Evolutionary conservation across 2,113 vertebrate genomes (phyloP).

Genomic region (Gadus chalcogrammus): DNA sequence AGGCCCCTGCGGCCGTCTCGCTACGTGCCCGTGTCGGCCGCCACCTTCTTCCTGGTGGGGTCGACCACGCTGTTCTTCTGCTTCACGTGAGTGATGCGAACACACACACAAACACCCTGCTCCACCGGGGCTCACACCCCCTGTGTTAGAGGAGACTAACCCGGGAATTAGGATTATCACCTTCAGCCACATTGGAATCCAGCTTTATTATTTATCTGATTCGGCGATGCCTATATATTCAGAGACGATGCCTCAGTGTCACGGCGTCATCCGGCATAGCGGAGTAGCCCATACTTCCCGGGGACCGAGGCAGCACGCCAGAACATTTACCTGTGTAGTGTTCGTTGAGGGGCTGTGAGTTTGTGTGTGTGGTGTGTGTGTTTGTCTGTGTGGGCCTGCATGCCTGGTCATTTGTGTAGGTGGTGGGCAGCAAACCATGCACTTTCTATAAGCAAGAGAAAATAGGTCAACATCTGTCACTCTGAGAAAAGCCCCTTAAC

Average conservation of each 20-base stretch:
- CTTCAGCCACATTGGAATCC: too few relatives aligned
- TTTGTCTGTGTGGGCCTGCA: conserved; percentile 12
- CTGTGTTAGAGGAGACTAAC: too few relatives aligned
- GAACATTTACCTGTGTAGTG: too few relatives aligned
- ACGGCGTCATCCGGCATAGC: too few relatives aligned
- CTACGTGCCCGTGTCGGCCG: conserved; percentile 92
- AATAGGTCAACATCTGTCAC: conserved; percentile 73
- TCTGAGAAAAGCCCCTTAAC: conserved; percentile 47
- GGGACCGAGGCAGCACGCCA: too few relatives aligned
- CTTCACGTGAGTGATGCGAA: conserved; percentile 89
- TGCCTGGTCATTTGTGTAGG: conserved; percentile 22
- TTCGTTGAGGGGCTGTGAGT: neutral
- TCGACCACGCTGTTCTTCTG: conserved; percentile 96
- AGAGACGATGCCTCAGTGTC: too few relatives aligned
- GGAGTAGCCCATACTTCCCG: too few relatives aligned
- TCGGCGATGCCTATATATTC: too few relatives aligned
- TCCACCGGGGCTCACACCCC: too few relatives aligned
- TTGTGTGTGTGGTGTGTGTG: conserved; percentile 8
- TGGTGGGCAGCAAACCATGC: conserved; percentile 34
- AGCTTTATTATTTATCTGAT: too few relatives aligned
- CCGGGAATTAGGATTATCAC: too few relatives aligned
- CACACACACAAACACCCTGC: neutral
- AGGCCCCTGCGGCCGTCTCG: conserved; percentile 78
- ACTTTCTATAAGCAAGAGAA: conserved; percentile 61
- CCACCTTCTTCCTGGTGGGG: conserved; percentile 93